phyloP scores from a whole-genome alignment of 2,797 vertebrate genomes.

The Aeoliscus strigatus region DNA sequence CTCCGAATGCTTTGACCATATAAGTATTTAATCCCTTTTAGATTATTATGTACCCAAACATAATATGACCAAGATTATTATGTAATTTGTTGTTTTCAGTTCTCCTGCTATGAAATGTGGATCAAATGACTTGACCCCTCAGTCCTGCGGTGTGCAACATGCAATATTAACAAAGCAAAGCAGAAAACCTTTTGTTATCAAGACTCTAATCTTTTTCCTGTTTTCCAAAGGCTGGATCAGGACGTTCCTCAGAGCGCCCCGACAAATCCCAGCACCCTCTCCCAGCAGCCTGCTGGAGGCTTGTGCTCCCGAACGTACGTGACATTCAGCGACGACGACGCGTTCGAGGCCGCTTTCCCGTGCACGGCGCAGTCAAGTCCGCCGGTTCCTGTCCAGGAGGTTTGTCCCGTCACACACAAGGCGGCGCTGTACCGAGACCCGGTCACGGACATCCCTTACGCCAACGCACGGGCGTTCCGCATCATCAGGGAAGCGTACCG shows the following conservation, averaged over 20 bases:
- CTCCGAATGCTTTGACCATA: not conserved
- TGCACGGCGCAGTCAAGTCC: conserved; percentile 37
- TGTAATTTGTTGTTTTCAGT: conserved; percentile 6
- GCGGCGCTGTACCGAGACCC: conserved; percentile 89
- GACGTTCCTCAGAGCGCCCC: conserved; percentile 66
- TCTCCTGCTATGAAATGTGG: not conserved
- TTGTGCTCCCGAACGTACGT: conserved; percentile 89
- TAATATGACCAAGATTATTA: conserved; percentile 2
- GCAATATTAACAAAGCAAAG: no score
- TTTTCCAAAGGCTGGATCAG: conserved; percentile 82
- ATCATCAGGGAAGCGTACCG: conserved; percentile 94
- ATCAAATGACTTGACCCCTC: not conserved
- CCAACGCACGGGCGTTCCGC: conserved; percentile 87
- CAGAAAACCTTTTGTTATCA: no score
- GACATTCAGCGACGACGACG: conserved; percentile 90
- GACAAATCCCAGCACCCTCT: conserved; percentile 41
- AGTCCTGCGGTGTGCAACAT: no score
- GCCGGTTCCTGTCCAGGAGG: conserved; percentile 80
- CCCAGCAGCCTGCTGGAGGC: conserved; percentile 44
- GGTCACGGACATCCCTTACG: conserved; percentile 93
- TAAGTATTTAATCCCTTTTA: conserved; percentile 9
- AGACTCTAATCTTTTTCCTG: not conserved
- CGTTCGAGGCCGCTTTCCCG: conserved; percentile 81
- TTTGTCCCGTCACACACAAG: conserved; percentile 93
- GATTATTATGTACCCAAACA: conserved; percentile 2